These are phyloP conservation scores for Polydrusus tereticollis DNA, from an alignment of 2,888 invertebrate genomes.

Conservation along the genomic window DNA sequence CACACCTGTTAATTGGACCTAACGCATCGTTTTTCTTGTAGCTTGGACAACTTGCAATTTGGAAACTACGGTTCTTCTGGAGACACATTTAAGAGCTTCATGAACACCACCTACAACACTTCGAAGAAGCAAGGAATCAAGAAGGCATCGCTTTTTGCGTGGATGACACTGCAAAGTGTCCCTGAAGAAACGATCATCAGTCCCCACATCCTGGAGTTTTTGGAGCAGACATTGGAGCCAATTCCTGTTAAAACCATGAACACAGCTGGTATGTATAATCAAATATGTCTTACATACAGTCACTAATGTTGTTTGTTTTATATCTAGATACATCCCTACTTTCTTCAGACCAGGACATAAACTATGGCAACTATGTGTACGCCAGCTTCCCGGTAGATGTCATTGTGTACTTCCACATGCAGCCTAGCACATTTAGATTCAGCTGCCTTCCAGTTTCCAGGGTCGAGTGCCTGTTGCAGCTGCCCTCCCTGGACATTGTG, in stretches of 20 bases:
- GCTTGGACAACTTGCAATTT: constrained; percentile 57
- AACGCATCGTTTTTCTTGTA: constrained; percentile 21
- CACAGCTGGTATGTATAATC: constrained; percentile 48
- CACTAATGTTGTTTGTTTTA: neutral
- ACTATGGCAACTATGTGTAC: constrained; percentile 85
- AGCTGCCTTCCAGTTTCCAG: constrained; percentile 95
- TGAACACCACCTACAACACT: constrained; percentile 23
- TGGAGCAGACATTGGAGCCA: constrained; percentile 97
- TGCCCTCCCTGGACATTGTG: constrained; percentile 97
- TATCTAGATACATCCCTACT: constrained; percentile 58
- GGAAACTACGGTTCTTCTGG: constrained; percentile 56
- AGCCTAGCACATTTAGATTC: constrained; percentile 96
- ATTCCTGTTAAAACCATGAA: constrained; percentile 74
- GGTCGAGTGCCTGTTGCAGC: constrained; percentile 94
- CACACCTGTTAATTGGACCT: too few species aligned
- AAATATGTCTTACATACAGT: constrained; percentile 23
- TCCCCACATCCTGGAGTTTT: constrained; percentile 95
- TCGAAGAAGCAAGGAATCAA: constrained; percentile 73
- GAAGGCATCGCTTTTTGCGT: constrained; percentile 91
- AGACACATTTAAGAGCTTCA: constrained; percentile 46
- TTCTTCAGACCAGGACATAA: constrained; percentile 70
- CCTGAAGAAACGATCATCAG: constrained; percentile 98
- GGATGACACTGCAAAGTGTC: constrained; percentile 97
- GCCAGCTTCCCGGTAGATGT: constrained; percentile 98
- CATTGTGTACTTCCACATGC: constrained; percentile 98